Percentiles rank a stretch among this genome's conserved stretches.
These are phyloP conservation scores for Enteromius viviparus DNA, from an alignment of 2,797 vertebrate species.

Conservation along the genomic window DNA sequence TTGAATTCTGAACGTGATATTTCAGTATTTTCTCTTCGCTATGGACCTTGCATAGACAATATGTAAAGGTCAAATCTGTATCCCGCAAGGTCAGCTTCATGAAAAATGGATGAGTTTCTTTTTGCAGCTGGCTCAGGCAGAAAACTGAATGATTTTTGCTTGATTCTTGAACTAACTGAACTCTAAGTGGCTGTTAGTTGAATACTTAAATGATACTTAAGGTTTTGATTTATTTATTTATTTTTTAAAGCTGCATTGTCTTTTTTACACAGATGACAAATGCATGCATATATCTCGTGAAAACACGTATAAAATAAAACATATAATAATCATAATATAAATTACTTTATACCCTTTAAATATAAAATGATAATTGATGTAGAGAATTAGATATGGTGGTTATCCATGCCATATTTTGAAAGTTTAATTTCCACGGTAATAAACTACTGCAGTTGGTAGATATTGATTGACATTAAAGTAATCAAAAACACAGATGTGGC, in stretches of 20 bases:
- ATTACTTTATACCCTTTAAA: not conserved
- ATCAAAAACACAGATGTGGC: not conserved
- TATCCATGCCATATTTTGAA: not conserved
- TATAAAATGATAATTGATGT: not conserved
- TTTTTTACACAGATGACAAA: not conserved
- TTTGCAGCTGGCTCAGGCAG: slow-evolving; percentile 37
- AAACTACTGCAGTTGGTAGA: not conserved
- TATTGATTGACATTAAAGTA: not conserved
- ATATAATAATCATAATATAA: not conserved
- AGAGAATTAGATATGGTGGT: not conserved
- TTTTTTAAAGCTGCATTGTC: not conserved
- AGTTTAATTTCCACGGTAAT: not conserved
- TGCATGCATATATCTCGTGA: not conserved
- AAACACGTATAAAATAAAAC: not conserved
- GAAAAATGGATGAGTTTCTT: slow-evolving; percentile 52
- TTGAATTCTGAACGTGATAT: not conserved
- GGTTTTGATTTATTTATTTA: not conserved
- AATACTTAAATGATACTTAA: not conserved
- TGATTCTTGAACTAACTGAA: not conserved
- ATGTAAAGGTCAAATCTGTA: slow-evolving; percentile 48
- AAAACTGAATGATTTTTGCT: slow-evolving; percentile 8
- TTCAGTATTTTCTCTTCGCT: slow-evolving; percentile 8
- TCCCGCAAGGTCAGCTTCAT: slow-evolving; percentile 45
- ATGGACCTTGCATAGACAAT: slow-evolving; percentile 47
- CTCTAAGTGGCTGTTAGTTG: not conserved